Conservation (phyloP, 2,797 vertebrate genomes). For the Halcyon chelicuti region DNA sequence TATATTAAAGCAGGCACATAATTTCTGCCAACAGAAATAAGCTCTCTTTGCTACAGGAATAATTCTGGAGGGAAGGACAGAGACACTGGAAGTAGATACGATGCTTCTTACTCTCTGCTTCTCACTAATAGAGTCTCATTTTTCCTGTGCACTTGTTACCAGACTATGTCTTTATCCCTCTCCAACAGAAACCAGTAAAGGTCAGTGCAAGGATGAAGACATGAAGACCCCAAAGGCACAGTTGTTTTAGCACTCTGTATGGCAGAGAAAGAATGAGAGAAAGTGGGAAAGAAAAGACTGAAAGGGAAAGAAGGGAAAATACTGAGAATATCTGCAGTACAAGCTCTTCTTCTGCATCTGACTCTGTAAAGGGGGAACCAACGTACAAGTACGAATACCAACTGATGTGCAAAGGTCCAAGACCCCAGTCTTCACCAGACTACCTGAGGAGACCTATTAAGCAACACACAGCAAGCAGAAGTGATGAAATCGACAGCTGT, state of each 20-base stretch:
- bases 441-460: not conserved
- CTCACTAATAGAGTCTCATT: not conserved
- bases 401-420: not conserved
- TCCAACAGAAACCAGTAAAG: not conserved
- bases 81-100: not conserved
- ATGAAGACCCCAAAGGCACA: not conserved
- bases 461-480: not conserved
- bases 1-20: not conserved
- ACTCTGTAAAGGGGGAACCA: not conserved
- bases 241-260: not conserved
- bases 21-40: not conserved
- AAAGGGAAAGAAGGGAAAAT: not conserved
- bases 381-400: not conserved
- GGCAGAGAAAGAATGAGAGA: not conserved
- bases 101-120: not conserved
- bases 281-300: not conserved
- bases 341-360: not conserved
- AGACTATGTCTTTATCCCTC: not conserved
- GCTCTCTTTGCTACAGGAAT: not conserved
- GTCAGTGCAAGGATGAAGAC: not conserved
- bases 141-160: not conserved
- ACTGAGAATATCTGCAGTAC: not conserved
- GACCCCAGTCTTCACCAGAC: fast-evolving
- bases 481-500: not conserved
- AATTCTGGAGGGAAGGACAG: not conserved